These are phyloP conservation scores for Penaeus chinensis DNA, from an alignment of 1,140 invertebrate species.

Conservation along the genomic window DNA sequence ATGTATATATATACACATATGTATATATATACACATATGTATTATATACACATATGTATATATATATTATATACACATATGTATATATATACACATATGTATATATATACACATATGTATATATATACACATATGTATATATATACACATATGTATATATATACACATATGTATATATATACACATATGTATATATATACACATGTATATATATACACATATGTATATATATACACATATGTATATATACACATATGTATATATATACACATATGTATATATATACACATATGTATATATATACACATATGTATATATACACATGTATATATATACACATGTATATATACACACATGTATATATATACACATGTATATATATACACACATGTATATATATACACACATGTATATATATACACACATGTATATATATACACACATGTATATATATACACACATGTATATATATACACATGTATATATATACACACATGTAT, in stretches of 20 bases:
- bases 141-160: neutral
- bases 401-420: too few relatives aligned
- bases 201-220: neutral
- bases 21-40: neutral
- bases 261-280: neutral
- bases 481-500: too few relatives aligned
- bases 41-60: neutral
- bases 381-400: too few relatives aligned
- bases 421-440: too few relatives aligned
- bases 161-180: neutral
- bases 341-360: too few relatives aligned
- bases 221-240: neutral
- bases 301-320: too few relatives aligned
- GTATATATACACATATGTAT: neutral
- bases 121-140: slow-evolving; percentile 7
- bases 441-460: too few relatives aligned
- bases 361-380: too few relatives aligned
- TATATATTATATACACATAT: neutral
- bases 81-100: neutral
- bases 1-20: neutral
- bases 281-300: too few relatives aligned
- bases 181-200: slow-evolving; percentile 1
- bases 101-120: neutral
- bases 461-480: too few relatives aligned
- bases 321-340: too few relatives aligned